A percentile compares a stretch with the other conserved stretches of the same genome.
Conservation (phyloP, 2,888 invertebrate genomes). For the Mystacides longicornis region DNA sequence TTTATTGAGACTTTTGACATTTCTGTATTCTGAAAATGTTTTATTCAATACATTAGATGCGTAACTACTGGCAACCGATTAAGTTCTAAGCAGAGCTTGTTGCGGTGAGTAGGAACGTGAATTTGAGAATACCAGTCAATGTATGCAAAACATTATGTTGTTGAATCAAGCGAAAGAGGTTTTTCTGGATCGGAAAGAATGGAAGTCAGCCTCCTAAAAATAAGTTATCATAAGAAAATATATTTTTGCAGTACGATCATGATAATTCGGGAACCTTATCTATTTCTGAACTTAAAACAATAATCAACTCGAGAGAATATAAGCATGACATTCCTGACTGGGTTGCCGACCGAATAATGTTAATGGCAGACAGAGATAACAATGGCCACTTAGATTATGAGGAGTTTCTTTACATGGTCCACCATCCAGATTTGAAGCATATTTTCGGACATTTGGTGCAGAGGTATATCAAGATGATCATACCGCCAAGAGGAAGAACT, state of each 20-base stretch:
- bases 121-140: no score
- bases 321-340: constrained; percentile 58
- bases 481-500: constrained; percentile 34
- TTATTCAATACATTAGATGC: no score
- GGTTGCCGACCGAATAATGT: constrained; percentile 60
- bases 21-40: no score
- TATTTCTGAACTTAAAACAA: constrained; percentile 55
- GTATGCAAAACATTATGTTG: no score
- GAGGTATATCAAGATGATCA: constrained; percentile 51
- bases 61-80: no score
- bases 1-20: no score
- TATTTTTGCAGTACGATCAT: constrained; percentile 54
- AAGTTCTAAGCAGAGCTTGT: no score
- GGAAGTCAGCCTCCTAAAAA: no score
- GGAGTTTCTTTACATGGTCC: constrained; percentile 67
- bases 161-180: no score
- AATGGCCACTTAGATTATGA: constrained; percentile 62
- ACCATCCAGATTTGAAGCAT: constrained; percentile 52
- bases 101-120: no score
- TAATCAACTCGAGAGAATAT: constrained; percentile 53
- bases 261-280: constrained; percentile 65
- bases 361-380: constrained; percentile 52
- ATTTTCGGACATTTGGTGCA: constrained; percentile 58
- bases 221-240: no score
- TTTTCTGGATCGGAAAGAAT: no score